Conservation (phyloP, 1,140 invertebrate genomes). For the Oryctes rhinoceros region DNA sequence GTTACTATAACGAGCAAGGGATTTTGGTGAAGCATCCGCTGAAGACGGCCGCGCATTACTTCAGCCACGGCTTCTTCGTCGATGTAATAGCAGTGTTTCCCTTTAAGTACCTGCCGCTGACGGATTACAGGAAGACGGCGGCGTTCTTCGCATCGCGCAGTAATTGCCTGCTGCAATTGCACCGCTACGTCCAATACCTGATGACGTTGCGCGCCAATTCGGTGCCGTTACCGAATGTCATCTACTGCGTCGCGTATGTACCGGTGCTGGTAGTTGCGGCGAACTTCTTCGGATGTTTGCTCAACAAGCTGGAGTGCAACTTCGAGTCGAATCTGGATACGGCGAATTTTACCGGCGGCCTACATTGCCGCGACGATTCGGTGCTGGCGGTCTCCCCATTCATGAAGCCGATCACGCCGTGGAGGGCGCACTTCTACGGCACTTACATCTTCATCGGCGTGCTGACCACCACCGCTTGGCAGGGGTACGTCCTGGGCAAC, state of each 20-base stretch:
- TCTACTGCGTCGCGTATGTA: not conserved
- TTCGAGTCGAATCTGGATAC: not conserved
- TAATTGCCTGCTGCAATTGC: conserved; percentile 40
- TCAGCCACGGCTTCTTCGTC: conserved; percentile 58
- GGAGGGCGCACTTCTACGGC: not conserved
- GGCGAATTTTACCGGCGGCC: not conserved
- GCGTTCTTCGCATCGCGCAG: not conserved
- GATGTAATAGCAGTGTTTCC: conserved; percentile 54
- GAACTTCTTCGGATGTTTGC: not conserved
- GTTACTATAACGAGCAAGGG: conserved; percentile 60
- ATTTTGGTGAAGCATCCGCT: conserved; percentile 61
- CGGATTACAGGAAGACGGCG: too few species aligned
- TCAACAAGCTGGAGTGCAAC: not conserved
- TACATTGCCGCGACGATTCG: not conserved
- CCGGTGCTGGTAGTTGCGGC: not conserved
- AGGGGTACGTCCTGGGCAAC: not conserved
- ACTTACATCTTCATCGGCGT: not conserved
- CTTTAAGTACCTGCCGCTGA: not conserved
- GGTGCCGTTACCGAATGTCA: not conserved
- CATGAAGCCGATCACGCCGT: not conserved
- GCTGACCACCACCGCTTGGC: not conserved
- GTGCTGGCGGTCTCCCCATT: not conserved
- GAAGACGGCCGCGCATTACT: conserved; percentile 60
- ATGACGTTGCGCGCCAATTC: not conserved
- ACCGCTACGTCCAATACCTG: conserved; percentile 24